These are phyloP conservation scores for Drosophila pegasa DNA, from an alignment of 2,888 invertebrate species.

Conservation along the genomic window DNA sequence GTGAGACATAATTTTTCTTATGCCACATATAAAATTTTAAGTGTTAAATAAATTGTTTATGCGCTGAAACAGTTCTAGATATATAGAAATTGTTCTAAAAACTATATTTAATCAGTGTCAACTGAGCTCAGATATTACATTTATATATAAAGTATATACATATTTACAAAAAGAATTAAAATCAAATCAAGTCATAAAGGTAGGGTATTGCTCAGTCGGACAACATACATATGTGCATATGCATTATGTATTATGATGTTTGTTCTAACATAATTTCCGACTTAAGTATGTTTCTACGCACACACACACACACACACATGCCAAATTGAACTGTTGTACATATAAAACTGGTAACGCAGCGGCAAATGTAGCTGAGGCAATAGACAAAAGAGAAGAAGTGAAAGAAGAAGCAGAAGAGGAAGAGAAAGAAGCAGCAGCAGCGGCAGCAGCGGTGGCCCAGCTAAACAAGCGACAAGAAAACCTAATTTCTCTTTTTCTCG, in stretches of 20 bases:
- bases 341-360: conserved; percentile 47
- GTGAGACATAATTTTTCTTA: no score
- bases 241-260: neutral
- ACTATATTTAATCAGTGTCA: no score
- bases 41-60: no score
- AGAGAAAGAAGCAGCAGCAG: conserved; percentile 8
- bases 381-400: conserved; percentile 2
- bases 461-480: conserved; percentile 46
- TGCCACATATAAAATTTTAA: no score
- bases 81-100: no score
- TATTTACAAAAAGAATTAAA: no score
- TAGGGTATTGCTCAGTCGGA: no score
- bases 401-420: conserved; percentile 11
- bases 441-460: conserved; percentile 6
- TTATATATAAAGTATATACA: no score
- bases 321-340: conserved; percentile 14
- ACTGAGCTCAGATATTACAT: no score
- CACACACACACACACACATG: neutral
- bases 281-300: neutral
- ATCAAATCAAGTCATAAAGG: no score
- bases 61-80: no score
- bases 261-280: conserved; percentile 2
- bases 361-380: conserved; percentile 5
- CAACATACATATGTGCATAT: neutral
- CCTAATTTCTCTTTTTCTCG: conserved; percentile 65